Evolutionary conservation across 2,888 invertebrate genomes (phyloP).

Genomic region (Onchidella celtica): DNA sequence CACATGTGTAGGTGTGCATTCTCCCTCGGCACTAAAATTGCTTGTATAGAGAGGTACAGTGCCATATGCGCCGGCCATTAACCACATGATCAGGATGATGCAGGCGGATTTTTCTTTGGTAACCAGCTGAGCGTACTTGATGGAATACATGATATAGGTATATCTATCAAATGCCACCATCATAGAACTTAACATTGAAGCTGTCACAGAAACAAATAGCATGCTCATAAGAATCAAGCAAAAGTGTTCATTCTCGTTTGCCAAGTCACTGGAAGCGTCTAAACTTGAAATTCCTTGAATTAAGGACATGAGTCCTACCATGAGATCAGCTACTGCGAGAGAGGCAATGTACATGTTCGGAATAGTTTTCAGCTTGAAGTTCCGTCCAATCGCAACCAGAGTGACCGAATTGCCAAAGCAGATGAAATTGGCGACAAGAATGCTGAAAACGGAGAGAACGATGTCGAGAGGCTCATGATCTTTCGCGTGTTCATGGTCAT

Average conservation of each 20-base stretch:
- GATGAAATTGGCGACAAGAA: constrained; percentile 42
- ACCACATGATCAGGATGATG: constrained; percentile 43
- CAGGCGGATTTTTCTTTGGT: constrained; percentile 38
- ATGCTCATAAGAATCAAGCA: constrained; percentile 46
- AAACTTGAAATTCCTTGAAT: constrained; percentile 33
- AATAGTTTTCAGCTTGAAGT: constrained; percentile 47
- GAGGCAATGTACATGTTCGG: constrained; percentile 56
- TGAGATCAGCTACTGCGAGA: constrained; percentile 52
- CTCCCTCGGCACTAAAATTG: constrained; percentile 4
- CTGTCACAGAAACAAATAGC: constrained; percentile 20
- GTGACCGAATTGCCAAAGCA: constrained; percentile 52
- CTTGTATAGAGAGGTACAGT: constrained; percentile 45
- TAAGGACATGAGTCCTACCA: constrained; percentile 46
- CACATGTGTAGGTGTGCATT: constrained; percentile 39
- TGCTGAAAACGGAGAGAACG: constrained; percentile 21
- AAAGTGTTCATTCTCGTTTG: constrained; percentile 31
- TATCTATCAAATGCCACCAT: constrained; percentile 49
- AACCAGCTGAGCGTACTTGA: constrained; percentile 39
- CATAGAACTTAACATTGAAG: constrained; percentile 40
- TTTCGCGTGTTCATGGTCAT: neutral
- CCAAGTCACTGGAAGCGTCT: neutral
- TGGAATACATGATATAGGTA: constrained; percentile 46
- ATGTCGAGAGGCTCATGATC: constrained; percentile 9
- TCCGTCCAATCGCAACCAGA: constrained; percentile 45
- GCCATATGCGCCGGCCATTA: constrained; percentile 30